phyloP scores from a whole-genome alignment of 2,797 vertebrate species.

The Buphagus erythrorhynchus region DNA sequence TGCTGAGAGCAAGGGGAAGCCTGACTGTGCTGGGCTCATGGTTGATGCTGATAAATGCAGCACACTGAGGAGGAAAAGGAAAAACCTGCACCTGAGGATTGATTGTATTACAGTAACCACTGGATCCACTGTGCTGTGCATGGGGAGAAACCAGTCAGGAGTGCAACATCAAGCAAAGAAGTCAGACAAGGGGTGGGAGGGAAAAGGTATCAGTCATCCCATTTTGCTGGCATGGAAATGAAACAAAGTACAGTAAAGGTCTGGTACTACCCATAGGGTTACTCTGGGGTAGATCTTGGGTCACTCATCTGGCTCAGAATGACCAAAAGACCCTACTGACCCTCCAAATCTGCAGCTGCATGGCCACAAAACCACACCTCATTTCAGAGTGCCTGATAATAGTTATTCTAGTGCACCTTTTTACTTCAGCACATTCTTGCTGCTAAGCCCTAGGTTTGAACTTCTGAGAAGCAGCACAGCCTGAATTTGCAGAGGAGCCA shows the following conservation, averaged over 20 bases:
- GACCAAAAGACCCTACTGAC: not conserved
- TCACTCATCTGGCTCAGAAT: not conserved
- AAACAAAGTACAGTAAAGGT: not conserved
- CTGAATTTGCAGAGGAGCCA: not conserved
- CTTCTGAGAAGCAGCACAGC: not conserved
- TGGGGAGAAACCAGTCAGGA: not conserved
- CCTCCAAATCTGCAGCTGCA: not conserved
- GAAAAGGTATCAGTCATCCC: not conserved
- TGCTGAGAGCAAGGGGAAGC: conserved; percentile 39
- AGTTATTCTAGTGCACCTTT: not conserved
- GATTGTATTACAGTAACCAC: not conserved
- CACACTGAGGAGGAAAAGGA: not conserved
- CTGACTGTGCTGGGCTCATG: not conserved
- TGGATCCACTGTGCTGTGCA: not conserved
- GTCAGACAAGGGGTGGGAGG: not conserved
- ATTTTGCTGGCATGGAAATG: not conserved
- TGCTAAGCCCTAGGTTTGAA: not conserved
- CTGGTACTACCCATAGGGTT: not conserved
- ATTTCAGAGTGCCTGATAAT: not conserved
- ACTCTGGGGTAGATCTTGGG: not conserved
- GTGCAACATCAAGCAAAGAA: not conserved
- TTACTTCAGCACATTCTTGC: not conserved
- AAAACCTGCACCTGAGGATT: not conserved
- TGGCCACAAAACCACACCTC: not conserved
- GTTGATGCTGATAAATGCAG: not conserved